Percentiles rank a stretch among this genome's conserved stretches.
Conservation (phyloP, 2,113 vertebrate species). For the Ceuthmochares aereus region DNA sequence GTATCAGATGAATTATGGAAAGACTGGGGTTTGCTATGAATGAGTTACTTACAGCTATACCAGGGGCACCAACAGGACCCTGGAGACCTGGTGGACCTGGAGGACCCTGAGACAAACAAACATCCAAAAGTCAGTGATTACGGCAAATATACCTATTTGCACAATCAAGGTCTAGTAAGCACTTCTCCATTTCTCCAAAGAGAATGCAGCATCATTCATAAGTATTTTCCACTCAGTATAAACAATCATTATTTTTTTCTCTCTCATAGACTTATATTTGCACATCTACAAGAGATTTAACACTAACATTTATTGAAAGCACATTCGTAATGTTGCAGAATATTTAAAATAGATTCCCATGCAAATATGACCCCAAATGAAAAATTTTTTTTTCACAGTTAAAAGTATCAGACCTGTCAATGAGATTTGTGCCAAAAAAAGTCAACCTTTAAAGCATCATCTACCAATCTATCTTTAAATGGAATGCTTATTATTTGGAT, state of each 20-base stretch:
- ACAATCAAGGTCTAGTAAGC: not conserved
- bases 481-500: not conserved
- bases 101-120: constrained; percentile 84
- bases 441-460: not conserved
- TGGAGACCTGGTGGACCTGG: constrained; percentile 94
- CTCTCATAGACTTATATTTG: not conserved
- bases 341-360: constrained; percentile 2
- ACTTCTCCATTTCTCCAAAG: not conserved
- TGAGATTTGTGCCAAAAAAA: not conserved
- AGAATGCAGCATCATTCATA: not conserved
- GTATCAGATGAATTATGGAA: not conserved
- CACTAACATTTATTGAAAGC: not conserved
- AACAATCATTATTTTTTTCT: not conserved
- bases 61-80: constrained; percentile 93
- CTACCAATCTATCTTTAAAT: not conserved
- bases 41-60: constrained; percentile 89
- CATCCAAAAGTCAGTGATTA: not conserved
- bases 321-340: not conserved
- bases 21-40: not conserved
- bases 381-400: not conserved
- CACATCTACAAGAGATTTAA: constrained; percentile 1
- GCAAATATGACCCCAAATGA: not conserved
- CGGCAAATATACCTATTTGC: not conserved
- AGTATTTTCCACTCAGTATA: not conserved
- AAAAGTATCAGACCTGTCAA: not conserved